phyloP scores from a whole-genome alignment of 2,797 vertebrate species.

The Chrosomus eos region DNA sequence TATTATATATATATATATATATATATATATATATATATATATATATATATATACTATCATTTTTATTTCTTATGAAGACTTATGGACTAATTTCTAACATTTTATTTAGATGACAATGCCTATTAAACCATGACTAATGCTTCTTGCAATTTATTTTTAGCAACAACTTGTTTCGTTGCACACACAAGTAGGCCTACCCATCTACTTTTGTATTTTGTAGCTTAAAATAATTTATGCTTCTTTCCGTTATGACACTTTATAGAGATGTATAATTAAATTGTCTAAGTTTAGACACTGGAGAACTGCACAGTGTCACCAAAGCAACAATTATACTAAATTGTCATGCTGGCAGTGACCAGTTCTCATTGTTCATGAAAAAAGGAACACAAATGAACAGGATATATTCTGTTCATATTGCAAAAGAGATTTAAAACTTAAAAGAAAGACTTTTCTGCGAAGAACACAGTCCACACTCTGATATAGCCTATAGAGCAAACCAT shows the following conservation, averaged over 20 bases:
- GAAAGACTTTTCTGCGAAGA: not conserved
- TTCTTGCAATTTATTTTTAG: not conserved
- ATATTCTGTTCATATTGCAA: not conserved
- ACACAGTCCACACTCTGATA: not conserved
- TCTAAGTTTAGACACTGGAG: not conserved
- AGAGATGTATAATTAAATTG: constrained; percentile 16
- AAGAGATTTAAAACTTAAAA: not conserved
- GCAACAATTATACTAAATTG: constrained; percentile 10
- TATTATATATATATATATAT: not conserved
- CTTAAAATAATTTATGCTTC: not conserved
- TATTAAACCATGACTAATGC: not conserved
- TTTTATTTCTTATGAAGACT: not conserved
- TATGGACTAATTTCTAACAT: not conserved
- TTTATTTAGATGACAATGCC: not conserved
- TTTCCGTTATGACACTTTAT: not conserved
- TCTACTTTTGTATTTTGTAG: not conserved
- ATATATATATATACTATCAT: not conserved
- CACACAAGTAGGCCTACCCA: no score
- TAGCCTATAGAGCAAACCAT: not conserved
- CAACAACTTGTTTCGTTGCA: no score
- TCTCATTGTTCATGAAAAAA: constrained; percentile 1
- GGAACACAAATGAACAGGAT: not conserved
- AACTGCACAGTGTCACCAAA: not conserved
- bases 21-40: no score
- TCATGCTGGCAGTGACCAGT: not conserved